Conservation (phyloP, 2,797 vertebrate genomes). For the Onychomys leucogaster region DNA sequence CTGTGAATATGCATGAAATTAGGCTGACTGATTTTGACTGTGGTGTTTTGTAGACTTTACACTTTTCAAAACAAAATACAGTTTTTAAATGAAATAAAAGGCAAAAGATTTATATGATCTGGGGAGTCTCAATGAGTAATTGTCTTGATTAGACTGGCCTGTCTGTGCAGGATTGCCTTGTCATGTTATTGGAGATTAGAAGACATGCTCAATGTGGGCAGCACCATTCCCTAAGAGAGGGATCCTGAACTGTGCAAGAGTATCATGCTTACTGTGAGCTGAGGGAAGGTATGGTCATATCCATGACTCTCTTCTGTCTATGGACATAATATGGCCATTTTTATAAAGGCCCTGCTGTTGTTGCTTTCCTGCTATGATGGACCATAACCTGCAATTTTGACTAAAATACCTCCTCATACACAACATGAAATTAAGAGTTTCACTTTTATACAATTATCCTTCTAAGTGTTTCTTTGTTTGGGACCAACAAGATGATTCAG, state of each 20-base stretch:
- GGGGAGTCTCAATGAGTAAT: neutral
- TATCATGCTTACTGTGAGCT: neutral
- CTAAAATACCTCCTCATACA: neutral
- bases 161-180: neutral
- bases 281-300: neutral
- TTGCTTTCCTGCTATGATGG: neutral
- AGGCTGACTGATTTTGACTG: neutral
- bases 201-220: neutral
- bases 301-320: neutral
- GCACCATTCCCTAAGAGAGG: neutral
- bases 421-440: neutral
- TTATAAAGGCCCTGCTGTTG: neutral
- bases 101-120: neutral
- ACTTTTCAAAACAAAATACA: constrained; percentile 37
- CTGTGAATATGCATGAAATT: constrained; percentile 25
- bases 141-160: neutral
- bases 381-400: neutral
- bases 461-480: constrained; percentile 35
- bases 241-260: neutral
- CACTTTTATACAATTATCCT: neutral
- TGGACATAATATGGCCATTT: neutral
- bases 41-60: neutral
- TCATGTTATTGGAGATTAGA: neutral
- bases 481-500: neutral
- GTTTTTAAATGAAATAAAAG: neutral